Percentiles rank a stretch among this genome's conserved stretches.
phyloP scores from a whole-genome alignment of 1,140 invertebrate genomes.

The Orchesella cincta region DNA sequence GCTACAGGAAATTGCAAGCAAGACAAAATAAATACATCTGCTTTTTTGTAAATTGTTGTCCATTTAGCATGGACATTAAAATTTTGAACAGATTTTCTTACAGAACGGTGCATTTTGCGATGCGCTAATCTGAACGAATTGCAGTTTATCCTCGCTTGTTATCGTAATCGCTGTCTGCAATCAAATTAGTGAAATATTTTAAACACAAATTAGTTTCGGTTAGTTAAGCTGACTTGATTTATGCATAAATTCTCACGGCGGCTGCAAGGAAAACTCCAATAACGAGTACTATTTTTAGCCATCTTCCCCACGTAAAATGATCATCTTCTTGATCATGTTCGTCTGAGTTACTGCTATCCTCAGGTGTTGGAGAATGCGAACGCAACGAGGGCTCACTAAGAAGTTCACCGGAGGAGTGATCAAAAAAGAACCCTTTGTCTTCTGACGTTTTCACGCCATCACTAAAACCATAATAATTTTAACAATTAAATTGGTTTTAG shows the following conservation, averaged over 20 bases:
- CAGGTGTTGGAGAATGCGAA: too few species aligned
- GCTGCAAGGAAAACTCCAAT: neutral
- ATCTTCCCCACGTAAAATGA: neutral
- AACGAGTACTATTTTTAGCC: neutral
- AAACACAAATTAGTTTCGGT: neutral
- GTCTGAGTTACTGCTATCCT: neutral
- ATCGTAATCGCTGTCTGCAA: neutral
- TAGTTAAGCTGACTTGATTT: neutral
- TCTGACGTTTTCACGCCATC: too few species aligned
- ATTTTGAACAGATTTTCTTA: neutral
- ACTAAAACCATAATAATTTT: too few species aligned
- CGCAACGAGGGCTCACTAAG: too few species aligned
- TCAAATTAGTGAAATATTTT: too few species aligned
- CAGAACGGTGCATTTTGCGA: neutral
- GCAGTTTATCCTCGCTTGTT: constrained; percentile 4
- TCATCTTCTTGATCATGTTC: neutral
- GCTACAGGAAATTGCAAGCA: constrained; percentile 5
- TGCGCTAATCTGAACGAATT: constrained; percentile 17
- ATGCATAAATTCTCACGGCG: neutral
- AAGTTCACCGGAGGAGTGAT: too few species aligned
- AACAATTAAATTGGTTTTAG: too few species aligned
- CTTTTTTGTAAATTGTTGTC: too few species aligned
- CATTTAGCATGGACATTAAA: neutral
- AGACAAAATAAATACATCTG: neutral
- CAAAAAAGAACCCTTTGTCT: too few species aligned